Conservation (phyloP, 2,888 invertebrate species). For the Caradrina clavipalpis region DNA sequence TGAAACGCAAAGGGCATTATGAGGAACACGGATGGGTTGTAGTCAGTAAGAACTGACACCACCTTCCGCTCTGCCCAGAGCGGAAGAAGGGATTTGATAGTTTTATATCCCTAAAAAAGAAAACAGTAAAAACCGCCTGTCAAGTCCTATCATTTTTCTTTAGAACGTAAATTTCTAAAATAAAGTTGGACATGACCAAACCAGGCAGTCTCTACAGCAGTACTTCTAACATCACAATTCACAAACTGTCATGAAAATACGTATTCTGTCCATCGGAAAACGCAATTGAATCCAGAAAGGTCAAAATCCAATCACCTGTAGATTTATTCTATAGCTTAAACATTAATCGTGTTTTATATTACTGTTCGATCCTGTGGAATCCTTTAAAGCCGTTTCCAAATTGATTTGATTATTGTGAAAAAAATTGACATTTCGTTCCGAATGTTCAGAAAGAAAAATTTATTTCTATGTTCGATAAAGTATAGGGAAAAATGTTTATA, state of each 20-base stretch:
- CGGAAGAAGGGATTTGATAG: too few relatives aligned
- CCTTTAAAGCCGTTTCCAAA: slow-evolving; percentile 1
- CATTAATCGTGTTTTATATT: slow-evolving; percentile 29
- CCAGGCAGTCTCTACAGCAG: too few relatives aligned
- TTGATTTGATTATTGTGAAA: slow-evolving; percentile 4
- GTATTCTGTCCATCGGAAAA: slow-evolving; percentile 1
- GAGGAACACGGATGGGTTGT: too few relatives aligned
- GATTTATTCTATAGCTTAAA: slow-evolving; percentile 36
- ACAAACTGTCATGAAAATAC: background rate
- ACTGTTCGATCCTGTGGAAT: slow-evolving; percentile 10
- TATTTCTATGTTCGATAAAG: background rate
- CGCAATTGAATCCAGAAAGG: slow-evolving; percentile 29
- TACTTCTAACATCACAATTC: background rate
- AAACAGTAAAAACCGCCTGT: too few relatives aligned
- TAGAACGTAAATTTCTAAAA: too few relatives aligned
- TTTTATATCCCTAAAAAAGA: too few relatives aligned
- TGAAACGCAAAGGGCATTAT: too few relatives aligned
- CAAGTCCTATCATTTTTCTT: too few relatives aligned
- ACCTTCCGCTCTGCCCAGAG: too few relatives aligned
- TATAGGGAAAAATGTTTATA: too few relatives aligned
- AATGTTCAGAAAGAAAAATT: background rate
- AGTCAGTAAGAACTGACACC: too few relatives aligned
- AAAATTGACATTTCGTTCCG: background rate
- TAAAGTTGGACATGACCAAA: too few relatives aligned
- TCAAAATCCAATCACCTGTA: slow-evolving; percentile 41